These are phyloP conservation scores for Ovis canadensis DNA, from an alignment of 2,113 vertebrate species.

Conservation along the genomic window DNA sequence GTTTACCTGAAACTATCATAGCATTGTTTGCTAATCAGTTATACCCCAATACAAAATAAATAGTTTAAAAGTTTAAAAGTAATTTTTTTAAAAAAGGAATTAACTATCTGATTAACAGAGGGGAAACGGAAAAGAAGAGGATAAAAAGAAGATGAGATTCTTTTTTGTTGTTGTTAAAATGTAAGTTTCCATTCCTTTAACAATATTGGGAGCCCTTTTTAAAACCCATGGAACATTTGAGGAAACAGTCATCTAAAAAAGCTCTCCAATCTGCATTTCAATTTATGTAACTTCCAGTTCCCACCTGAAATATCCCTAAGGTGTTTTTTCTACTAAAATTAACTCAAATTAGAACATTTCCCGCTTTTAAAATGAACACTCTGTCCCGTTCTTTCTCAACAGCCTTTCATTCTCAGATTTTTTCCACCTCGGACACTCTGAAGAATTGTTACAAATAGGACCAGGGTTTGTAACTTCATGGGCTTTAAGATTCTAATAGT, in stretches of 20 bases:
- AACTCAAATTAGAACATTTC: not conserved
- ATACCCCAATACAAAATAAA: not conserved
- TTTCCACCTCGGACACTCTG: not conserved
- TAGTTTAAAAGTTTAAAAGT: not conserved
- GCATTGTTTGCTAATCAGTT: not conserved
- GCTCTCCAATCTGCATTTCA: not conserved
- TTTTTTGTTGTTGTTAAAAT: not conserved
- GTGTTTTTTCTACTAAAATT: conserved; percentile 19
- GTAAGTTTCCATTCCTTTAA: not conserved
- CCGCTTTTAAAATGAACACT: not conserved
- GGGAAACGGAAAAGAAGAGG: not conserved
- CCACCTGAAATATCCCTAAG: not conserved
- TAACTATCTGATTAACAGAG: not conserved
- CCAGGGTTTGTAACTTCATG: not conserved
- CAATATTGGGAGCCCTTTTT: not conserved
- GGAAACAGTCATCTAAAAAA: not conserved
- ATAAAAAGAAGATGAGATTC: not conserved
- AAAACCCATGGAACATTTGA: not conserved
- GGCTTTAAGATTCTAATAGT: not conserved
- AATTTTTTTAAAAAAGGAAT: not conserved
- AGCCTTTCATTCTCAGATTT: not conserved
- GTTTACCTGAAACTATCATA: not conserved
- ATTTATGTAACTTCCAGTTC: not conserved
- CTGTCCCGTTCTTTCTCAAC: not conserved
- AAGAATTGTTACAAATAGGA: conserved; percentile 2